phyloP scores from a whole-genome alignment of 1,140 invertebrate species.

The Adelges cooleyi region DNA sequence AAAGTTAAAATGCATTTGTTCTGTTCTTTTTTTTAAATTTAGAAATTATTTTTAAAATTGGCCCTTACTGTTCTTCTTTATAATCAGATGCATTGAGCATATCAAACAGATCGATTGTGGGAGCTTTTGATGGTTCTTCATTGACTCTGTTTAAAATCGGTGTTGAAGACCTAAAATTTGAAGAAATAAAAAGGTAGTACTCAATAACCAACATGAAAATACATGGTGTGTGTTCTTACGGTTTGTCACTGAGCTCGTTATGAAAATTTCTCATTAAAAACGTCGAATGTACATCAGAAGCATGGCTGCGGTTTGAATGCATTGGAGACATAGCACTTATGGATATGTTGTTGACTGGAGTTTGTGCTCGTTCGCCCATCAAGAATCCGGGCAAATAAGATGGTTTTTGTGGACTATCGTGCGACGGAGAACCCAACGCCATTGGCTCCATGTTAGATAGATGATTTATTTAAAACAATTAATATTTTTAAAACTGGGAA shows the following conservation, averaged over 20 bases:
- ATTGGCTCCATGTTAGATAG: slow-evolving; percentile 24
- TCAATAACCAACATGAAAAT: background rate
- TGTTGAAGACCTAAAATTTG: slow-evolving; percentile 3
- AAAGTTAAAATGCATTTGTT: background rate
- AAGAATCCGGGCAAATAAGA: slow-evolving; percentile 4
- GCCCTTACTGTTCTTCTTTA: slow-evolving; percentile 9
- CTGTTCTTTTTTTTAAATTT: no score
- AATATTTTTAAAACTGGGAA: no score
- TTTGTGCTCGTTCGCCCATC: slow-evolving; percentile 14
- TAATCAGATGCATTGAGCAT: slow-evolving; percentile 3
- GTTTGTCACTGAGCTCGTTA: slow-evolving; percentile 6
- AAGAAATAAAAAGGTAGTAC: background rate
- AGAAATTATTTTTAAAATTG: no score
- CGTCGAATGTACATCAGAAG: background rate
- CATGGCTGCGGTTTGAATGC: background rate
- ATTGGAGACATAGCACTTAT: background rate
- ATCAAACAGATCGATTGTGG: slow-evolving; percentile 18
- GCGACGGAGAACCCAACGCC: slow-evolving; percentile 1
- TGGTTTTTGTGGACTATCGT: slow-evolving; percentile 19
- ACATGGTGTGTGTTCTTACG: background rate
- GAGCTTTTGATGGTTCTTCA: slow-evolving; percentile 20
- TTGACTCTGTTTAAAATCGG: slow-evolving; percentile 8
- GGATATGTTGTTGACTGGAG: background rate
- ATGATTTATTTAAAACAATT: no score
- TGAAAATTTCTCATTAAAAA: slow-evolving; percentile 21